Evolutionary conservation across 1,140 invertebrate genomes (phyloP).

Genomic region (Phymorhynchus buccinoides): DNA sequence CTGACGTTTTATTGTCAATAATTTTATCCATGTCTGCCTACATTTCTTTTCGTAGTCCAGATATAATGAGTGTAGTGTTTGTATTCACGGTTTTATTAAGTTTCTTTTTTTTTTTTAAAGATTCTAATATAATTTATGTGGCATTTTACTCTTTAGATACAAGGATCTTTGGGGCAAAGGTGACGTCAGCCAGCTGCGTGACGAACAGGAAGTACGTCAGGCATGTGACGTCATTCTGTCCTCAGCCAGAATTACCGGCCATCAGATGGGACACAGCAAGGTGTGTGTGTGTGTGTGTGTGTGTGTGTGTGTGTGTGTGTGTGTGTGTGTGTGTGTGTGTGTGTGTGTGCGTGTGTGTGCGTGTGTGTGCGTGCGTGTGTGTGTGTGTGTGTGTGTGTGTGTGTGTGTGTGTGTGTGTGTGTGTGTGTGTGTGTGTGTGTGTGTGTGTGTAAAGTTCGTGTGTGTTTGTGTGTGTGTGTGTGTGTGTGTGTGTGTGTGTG

Average conservation of each 20-base stretch:
- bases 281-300: conserved; percentile 40
- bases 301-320: background rate
- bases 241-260: conserved; percentile 48
- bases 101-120: no score
- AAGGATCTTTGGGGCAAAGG: background rate
- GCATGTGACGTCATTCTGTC: conserved; percentile 44
- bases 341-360: background rate
- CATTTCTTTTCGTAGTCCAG: no score
- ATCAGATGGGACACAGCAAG: conserved; percentile 56
- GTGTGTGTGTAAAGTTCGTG: background rate
- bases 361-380: background rate
- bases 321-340: background rate
- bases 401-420: background rate
- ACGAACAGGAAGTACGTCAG: background rate
- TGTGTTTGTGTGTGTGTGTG: background rate
- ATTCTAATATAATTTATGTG: no score
- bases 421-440: background rate
- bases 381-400: background rate
- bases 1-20: no score
- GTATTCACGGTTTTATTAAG: no score
- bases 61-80: no score
- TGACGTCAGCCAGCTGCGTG: background rate
- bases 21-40: no score
- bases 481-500: no score
- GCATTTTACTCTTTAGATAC: background rate